Conservation (phyloP, 1,140 invertebrate species). For the Drosophila chauvacae region DNA sequence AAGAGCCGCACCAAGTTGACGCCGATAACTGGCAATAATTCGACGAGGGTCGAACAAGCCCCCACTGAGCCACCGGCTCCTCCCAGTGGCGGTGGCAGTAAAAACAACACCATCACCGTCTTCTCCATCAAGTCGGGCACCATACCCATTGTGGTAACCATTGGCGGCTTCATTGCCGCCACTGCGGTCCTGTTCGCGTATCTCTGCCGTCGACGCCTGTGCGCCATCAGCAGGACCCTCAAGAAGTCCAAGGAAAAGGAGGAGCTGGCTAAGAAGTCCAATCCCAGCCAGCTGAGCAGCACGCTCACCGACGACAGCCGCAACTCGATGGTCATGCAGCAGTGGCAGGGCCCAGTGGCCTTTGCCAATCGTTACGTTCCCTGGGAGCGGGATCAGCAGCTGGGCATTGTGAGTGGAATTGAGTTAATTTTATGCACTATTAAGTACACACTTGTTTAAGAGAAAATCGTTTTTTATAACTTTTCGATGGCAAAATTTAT, state of each 20-base stretch:
- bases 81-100: neutral
- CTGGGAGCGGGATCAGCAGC: constrained; percentile 89
- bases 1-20: constrained; percentile 70
- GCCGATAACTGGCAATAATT: constrained; percentile 54
- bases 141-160: constrained; percentile 86
- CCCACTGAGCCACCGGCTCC: constrained; percentile 13
- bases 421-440: neutral
- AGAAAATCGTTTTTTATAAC: neutral
- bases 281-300: constrained; percentile 73
- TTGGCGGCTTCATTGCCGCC: constrained; percentile 86
- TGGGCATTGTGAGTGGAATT: constrained; percentile 62
- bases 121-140: constrained; percentile 82
- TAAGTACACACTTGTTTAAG: neutral
- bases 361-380: constrained; percentile 92
- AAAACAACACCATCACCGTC: constrained; percentile 40
- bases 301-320: constrained; percentile 76
- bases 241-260: constrained; percentile 86
- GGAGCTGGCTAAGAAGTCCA: constrained; percentile 86
- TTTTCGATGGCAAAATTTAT: no score
- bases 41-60: constrained; percentile 29
- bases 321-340: constrained; percentile 86
- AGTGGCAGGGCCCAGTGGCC: constrained; percentile 91
- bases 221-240: constrained; percentile 80
- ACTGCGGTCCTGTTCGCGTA: constrained; percentile 85
- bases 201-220: constrained; percentile 87